Evolutionary conservation across 2,797 vertebrate genomes (phyloP), one percentile per base, ranked within the genome.

Genomic region (Crypturellus tataupa): DNA sequence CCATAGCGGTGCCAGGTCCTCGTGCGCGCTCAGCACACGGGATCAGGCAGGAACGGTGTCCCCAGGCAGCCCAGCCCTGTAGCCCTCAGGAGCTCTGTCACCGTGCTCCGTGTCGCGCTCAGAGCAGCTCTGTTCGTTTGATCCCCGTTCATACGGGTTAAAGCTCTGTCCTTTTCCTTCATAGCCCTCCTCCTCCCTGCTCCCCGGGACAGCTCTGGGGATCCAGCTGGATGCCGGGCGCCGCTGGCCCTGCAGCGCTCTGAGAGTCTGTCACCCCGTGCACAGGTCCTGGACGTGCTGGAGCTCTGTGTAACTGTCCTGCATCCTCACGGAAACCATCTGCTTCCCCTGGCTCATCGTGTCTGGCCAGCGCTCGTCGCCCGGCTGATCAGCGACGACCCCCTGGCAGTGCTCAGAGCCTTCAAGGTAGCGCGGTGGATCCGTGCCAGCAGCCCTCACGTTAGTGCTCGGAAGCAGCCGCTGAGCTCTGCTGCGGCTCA

Each of bases 281-380:
- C 88, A 56, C 85, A 99, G 99, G 98, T 98, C 6, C 87, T 99
- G 96, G 98, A 99, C 1, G 97, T 99, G 79, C 95, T 99, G 93
- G 98, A 98, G 93, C 95, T 99, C 40, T 99, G 99, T 35, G 97
- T 99, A 15, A 78, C 79, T 2, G 91, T 98, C 35, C 98, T 99
- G 88, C 98, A 98, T 79, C 97, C 98, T 89, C 97, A 96, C 7
- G 97, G 98, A 95, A 97, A 98, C 69, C 98, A 99, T 67, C 97
- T 99, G 78, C 98, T 99, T 64, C 99, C 99, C 19, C 97, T 99
- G 98, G 98, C 98, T 82, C 99, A 99, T 86, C 98, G 98, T 68
- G 98, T 97, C 94, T 99, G 99, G 99, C 98, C 99, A 6, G 96
- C 98, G 8, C 98, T 99, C 1, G 97, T 99, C 46, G 97, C 98